These are phyloP conservation scores for Ciona savignyi DNA, from an alignment of 23 tunicate species.

Conservation along the genomic window DNA sequence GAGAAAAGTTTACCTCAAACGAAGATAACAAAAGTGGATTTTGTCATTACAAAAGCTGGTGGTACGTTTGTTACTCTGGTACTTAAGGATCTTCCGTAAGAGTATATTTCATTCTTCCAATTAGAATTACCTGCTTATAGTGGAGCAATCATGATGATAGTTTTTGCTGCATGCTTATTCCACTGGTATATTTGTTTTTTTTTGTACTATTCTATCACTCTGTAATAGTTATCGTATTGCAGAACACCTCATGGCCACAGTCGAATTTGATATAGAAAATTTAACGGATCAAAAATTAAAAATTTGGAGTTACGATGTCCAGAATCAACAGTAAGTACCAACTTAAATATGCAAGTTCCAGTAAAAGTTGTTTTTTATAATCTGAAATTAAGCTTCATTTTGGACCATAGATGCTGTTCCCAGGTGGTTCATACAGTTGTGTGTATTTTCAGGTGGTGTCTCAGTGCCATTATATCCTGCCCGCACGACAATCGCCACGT, in stretches of 20 bases:
- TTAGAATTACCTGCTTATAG: too few species aligned
- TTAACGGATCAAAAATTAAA: conserved; percentile 55
- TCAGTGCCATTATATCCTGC: conserved; percentile 45
- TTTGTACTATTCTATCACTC: too few species aligned
- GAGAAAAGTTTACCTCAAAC: conserved; percentile 27
- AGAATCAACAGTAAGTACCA: conserved; percentile 37
- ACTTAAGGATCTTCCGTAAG: too few species aligned
- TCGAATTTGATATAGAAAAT: conserved; percentile 24
- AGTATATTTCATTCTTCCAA: too few species aligned
- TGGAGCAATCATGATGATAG: too few species aligned
- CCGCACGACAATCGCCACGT: conserved; percentile 43
- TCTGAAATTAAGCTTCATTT: too few species aligned
- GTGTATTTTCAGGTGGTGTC: conserved; percentile 41
- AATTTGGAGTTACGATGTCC: conserved; percentile 62
- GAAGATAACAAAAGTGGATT: conserved; percentile 28
- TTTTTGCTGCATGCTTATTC: too few species aligned
- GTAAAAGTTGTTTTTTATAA: background rate
- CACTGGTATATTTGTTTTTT: too few species aligned
- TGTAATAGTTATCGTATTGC: conserved; percentile 1
- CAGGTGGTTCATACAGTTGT: too few species aligned
- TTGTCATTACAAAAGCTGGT: conserved; percentile 10
- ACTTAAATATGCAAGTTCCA: background rate
- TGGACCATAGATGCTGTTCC: too few species aligned
- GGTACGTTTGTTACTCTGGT: too few species aligned
- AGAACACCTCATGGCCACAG: conserved; percentile 71